These are phyloP conservation scores for Hydrotaea cyrtoneurina DNA, from an alignment of 2,888 invertebrate genomes.

Conservation along the genomic window DNA sequence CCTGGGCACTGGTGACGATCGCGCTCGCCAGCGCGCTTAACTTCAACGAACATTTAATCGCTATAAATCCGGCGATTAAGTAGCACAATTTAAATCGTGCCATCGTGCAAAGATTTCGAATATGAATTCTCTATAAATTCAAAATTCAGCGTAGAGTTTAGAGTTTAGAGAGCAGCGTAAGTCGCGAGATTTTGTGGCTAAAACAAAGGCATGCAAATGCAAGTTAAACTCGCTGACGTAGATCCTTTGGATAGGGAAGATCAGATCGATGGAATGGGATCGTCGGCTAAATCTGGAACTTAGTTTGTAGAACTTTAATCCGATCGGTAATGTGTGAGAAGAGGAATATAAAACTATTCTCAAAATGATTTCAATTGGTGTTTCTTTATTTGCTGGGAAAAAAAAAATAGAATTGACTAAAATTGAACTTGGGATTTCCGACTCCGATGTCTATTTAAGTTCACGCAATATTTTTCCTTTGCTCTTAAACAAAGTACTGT, in stretches of 20 bases:
- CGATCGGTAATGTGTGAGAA: not conserved
- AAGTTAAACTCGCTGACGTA: not conserved
- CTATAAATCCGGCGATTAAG: slow-evolving; percentile 47
- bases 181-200: not conserved
- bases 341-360: too few relatives aligned
- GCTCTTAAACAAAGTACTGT: too few relatives aligned
- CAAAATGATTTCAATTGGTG: too few relatives aligned
- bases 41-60: slow-evolving; percentile 33
- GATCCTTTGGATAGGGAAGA: not conserved
- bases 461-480: too few relatives aligned
- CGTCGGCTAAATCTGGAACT: not conserved
- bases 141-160: not conserved
- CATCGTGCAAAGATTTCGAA: not conserved
- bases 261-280: not conserved
- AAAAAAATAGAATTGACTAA: too few relatives aligned
- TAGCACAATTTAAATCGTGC: slow-evolving; percentile 47
- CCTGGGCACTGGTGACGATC: not conserved
- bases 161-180: not conserved
- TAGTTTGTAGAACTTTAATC: not conserved
- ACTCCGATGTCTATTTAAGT: too few relatives aligned
- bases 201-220: slow-evolving; percentile 3
- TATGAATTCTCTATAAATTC: slow-evolving; percentile 21
- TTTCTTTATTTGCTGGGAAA: too few relatives aligned
- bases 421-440: too few relatives aligned
- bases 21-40: not conserved